Evolutionary conservation across 2,797 vertebrate genomes (phyloP), one percentile per base, ranked within the genome.

Genomic region (Diplodus puntazzo): DNA sequence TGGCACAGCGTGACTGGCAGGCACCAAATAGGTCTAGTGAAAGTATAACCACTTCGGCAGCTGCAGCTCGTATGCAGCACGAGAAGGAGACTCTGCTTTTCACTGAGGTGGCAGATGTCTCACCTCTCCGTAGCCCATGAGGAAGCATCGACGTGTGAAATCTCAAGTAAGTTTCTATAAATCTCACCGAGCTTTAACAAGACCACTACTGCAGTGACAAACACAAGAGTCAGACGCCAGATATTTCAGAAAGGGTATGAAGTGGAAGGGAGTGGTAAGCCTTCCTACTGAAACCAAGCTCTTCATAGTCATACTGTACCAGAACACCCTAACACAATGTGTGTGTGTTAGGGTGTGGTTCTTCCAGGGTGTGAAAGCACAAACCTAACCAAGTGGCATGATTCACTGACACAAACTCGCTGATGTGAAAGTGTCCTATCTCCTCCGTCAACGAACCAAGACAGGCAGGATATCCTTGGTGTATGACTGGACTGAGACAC

Each of bases 391-490:
- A 67, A 71, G 57, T 69, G 69, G 23, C 23, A 69, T 89, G 89
- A 91, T 82, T 93, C 92, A 91, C 71, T 42, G 43, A 65, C 55
- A 53, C 39, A 71, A 59, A 82, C 53, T 13, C 58, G 63, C 57
- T 65, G 46, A 75, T 79, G 80, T 80, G 63, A 73, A 80, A 79
- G 21, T 60, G 73, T 59, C 57, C 43, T 13, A 70, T 86, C 72
- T 77, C 46, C 67, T 80, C 30, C 18, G 69, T 76, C 75, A 57
- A 34, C 53, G 69, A 83, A 79, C 73, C 57, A 59, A 82, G 82
- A 27, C 69, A 75, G 60, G 85, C 86, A 86, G 90, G 81, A 88
- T 83, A 73, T 90, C 82, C 77, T 79, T 72, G 82, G 81, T 84
- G 76, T 39, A 85, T 92, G 88, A 92, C 88, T 87, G 63, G 69